Evolutionary conservation across 2,888 invertebrate genomes (phyloP).

Genomic region (Drepana falcataria): DNA sequence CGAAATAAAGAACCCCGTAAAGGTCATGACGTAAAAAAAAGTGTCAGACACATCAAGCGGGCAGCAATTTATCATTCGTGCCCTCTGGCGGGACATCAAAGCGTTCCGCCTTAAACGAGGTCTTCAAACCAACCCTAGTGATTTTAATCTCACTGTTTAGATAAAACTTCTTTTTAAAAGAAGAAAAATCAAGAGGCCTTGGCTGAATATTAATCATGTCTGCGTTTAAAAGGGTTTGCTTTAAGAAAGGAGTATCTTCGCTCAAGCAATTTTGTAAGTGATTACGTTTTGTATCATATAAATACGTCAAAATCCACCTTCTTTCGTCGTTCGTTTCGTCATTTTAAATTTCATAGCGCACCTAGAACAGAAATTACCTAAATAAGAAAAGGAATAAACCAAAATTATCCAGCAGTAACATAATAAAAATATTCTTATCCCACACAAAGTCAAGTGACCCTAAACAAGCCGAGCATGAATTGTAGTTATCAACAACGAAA

Average conservation of each 20-base stretch:
- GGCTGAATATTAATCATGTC: slow-evolving; percentile 37
- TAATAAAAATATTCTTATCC: too few species aligned
- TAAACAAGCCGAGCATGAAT: too few species aligned
- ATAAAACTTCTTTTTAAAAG: slow-evolving; percentile 38
- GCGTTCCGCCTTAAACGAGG: slow-evolving; percentile 37
- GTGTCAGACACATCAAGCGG: slow-evolving; percentile 56
- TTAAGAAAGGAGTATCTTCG: slow-evolving; percentile 1
- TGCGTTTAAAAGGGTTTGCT: slow-evolving; percentile 4
- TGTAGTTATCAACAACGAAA: too few species aligned
- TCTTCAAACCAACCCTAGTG: slow-evolving; percentile 48
- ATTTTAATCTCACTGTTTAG: slow-evolving; percentile 64
- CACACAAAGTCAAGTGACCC: too few species aligned
- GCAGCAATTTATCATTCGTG: slow-evolving; percentile 60
- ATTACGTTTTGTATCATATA: not conserved
- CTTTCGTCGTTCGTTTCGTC: too few species aligned
- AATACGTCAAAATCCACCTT: too few species aligned
- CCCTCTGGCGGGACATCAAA: slow-evolving; percentile 52
- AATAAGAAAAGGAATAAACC: too few species aligned
- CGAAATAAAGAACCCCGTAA: slow-evolving; percentile 50
- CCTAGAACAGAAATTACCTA: too few species aligned
- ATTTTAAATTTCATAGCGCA: too few species aligned
- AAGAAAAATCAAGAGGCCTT: slow-evolving; percentile 37
- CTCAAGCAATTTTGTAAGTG: slow-evolving; percentile 1
- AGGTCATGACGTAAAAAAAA: slow-evolving; percentile 47
- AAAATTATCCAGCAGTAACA: too few species aligned